These are phyloP conservation scores for Crossaster papposus DNA, from an alignment of 53 echinoderm and acorn worm genomes.

Conservation along the genomic window DNA sequence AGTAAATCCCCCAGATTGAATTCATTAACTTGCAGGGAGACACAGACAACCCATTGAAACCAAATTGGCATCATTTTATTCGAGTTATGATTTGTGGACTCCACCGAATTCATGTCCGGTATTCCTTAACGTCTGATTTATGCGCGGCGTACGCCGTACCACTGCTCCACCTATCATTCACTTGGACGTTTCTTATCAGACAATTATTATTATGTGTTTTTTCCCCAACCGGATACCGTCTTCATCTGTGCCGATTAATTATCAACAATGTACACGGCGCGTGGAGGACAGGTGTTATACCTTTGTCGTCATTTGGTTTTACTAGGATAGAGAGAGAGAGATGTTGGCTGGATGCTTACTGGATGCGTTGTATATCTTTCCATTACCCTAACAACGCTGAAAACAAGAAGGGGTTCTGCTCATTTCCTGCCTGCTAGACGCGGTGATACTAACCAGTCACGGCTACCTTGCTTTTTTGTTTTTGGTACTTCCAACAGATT, in stretches of 20 bases:
- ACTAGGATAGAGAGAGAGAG: not conserved
- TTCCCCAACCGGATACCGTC: slow-evolving; percentile 11
- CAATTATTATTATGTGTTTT: slow-evolving; percentile 15
- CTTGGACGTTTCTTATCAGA: not conserved
- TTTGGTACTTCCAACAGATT: not conserved
- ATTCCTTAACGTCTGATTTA: not conserved
- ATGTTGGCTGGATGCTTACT: slow-evolving; percentile 15
- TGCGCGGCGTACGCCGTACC: not conserved
- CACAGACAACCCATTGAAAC: too few species aligned
- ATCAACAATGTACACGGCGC: slow-evolving; percentile 31
- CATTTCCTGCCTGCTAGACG: slow-evolving; percentile 23
- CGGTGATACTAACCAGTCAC: slow-evolving; percentile 29
- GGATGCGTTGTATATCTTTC: slow-evolving; percentile 37
- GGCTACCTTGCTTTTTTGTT: not conserved
- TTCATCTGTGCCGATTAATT: slow-evolving; percentile 21
- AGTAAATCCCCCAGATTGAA: too few species aligned
- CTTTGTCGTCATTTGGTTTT: slow-evolving; percentile 31
- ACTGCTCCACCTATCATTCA: not conserved
- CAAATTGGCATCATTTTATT: too few species aligned
- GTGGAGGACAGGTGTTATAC: slow-evolving; percentile 40
- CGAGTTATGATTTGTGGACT: too few species aligned
- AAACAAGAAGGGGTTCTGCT: slow-evolving; percentile 38
- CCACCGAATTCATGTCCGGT: too few species aligned
- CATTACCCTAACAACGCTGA: slow-evolving; percentile 40
- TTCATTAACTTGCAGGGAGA: too few species aligned